Conservation (phyloP, 1,140 invertebrate genomes). For the Orius insidiosus region DNA sequence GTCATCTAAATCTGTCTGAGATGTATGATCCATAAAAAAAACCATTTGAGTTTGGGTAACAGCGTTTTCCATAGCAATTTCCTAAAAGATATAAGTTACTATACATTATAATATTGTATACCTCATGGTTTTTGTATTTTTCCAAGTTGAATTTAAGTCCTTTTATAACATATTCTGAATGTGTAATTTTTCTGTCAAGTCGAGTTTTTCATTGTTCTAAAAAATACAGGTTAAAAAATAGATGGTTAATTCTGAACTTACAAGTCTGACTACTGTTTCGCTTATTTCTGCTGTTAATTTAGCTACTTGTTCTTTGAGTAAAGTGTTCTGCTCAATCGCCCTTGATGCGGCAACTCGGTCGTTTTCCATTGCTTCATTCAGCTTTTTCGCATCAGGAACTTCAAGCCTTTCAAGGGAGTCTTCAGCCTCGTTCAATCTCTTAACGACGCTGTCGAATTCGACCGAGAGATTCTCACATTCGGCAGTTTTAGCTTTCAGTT, state of each 20-base stretch:
- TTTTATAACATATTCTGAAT: slow-evolving; percentile 57
- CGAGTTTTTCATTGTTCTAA: slow-evolving; percentile 68
- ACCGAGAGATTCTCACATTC: too few species aligned
- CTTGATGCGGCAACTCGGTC: slow-evolving; percentile 81
- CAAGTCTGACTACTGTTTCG: slow-evolving; percentile 68
- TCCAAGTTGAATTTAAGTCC: slow-evolving; percentile 47
- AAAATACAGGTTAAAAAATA: too few species aligned
- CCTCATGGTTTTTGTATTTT: slow-evolving; percentile 28
- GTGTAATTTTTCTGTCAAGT: slow-evolving; percentile 66
- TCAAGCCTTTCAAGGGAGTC: slow-evolving; percentile 29
- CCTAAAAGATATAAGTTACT: too few species aligned
- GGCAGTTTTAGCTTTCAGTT: too few species aligned
- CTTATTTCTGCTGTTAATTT: slow-evolving; percentile 78
- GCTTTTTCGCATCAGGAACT: slow-evolving; percentile 37
- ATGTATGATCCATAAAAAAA: not conserved
- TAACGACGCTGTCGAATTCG: not conserved
- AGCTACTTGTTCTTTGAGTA: slow-evolving; percentile 74
- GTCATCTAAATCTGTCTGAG: slow-evolving; percentile 12
- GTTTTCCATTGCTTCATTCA: slow-evolving; percentile 72
- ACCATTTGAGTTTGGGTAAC: slow-evolving; percentile 8
- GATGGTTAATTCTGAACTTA: too few species aligned
- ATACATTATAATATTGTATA: too few species aligned
- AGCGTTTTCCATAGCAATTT: not conserved
- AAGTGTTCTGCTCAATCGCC: slow-evolving; percentile 80
- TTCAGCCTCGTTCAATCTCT: slow-evolving; percentile 21